Conservation (phyloP, 2,888 invertebrate species). For the Cistogaster globosa region DNA sequence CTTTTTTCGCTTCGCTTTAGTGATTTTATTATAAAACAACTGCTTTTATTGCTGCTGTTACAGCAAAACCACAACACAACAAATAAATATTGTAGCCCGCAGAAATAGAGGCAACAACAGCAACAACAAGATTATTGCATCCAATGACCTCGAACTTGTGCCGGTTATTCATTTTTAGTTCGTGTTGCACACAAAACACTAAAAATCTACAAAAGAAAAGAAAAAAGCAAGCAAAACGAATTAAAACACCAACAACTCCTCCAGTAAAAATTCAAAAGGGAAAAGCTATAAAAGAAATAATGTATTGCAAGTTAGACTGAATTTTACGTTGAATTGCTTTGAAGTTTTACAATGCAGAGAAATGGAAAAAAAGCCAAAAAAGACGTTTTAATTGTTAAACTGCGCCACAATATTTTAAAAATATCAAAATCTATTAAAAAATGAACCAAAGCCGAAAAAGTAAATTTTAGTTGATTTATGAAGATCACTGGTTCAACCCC, state of each 20-base stretch:
- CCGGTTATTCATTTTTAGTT: constrained; percentile 68
- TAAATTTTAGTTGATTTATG: too few species aligned
- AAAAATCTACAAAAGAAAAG: neutral
- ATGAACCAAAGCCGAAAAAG: too few species aligned
- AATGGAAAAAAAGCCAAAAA: too few species aligned
- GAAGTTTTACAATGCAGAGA: constrained; percentile 15
- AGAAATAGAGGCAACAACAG: constrained; percentile 42
- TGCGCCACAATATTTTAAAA: too few species aligned
- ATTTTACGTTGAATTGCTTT: constrained; percentile 42
- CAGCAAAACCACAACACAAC: constrained; percentile 42
- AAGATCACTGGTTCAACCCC: too few species aligned
- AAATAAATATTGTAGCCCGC: constrained; percentile 30
- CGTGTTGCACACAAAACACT: constrained; percentile 64
- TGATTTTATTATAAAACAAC: constrained; percentile 41
- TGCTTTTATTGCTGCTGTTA: constrained; percentile 17
- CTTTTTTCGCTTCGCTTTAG: constrained; percentile 1
- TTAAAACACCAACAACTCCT: neutral
- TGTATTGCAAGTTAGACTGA: constrained; percentile 53
- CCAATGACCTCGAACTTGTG: constrained; percentile 80
- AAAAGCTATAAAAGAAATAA: constrained; percentile 17
- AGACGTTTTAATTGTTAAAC: too few species aligned
- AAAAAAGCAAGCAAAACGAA: neutral
- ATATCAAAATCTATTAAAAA: too few species aligned
- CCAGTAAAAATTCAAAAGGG: constrained; percentile 20
- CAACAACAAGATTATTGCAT: constrained; percentile 72